Evolutionary conservation across 64 coral and sea anemone species (phyloP).

Genomic region (Cladopsammia gracilis): DNA sequence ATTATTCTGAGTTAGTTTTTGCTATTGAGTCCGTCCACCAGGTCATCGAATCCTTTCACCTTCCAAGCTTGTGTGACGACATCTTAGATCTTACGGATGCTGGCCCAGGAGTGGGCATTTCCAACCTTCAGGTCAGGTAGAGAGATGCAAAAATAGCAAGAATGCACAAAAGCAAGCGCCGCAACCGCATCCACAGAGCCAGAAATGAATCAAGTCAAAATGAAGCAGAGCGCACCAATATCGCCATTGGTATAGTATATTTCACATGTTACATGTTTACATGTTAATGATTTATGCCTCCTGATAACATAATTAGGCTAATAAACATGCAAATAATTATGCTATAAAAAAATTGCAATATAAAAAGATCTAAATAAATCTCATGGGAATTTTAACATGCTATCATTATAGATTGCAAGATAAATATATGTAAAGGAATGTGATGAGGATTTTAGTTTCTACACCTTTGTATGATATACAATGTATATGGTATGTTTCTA

Average conservation of each 20-base stretch:
- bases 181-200: slow-evolving; percentile 31
- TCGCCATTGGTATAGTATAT: slow-evolving; percentile 30
- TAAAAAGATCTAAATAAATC: too few species aligned
- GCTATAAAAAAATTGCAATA: too few species aligned
- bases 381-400: too few species aligned
- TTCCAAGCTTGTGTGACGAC: slow-evolving; percentile 57
- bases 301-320: too few species aligned
- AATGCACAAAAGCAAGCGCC: background rate
- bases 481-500: slow-evolving; percentile 6
- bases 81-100: slow-evolving; percentile 53
- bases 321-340: too few species aligned
- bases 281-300: background rate
- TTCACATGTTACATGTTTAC: background rate
- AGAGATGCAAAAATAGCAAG: slow-evolving; percentile 50
- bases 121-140: slow-evolving; percentile 37
- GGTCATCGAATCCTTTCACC: slow-evolving; percentile 28
- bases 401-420: too few species aligned
- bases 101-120: slow-evolving; percentile 47
- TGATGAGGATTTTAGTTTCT: too few species aligned
- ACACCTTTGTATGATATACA: too few species aligned
- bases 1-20: slow-evolving; percentile 7
- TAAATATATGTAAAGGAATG: too few species aligned
- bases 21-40: slow-evolving; percentile 9
- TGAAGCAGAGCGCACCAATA: slow-evolving; percentile 52
- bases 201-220: slow-evolving; percentile 34